Evolutionary conservation across 2,113 vertebrate genomes (phyloP), one percentile per base, ranked within the genome.

Genomic region (Tautogolabrus adspersus): DNA sequence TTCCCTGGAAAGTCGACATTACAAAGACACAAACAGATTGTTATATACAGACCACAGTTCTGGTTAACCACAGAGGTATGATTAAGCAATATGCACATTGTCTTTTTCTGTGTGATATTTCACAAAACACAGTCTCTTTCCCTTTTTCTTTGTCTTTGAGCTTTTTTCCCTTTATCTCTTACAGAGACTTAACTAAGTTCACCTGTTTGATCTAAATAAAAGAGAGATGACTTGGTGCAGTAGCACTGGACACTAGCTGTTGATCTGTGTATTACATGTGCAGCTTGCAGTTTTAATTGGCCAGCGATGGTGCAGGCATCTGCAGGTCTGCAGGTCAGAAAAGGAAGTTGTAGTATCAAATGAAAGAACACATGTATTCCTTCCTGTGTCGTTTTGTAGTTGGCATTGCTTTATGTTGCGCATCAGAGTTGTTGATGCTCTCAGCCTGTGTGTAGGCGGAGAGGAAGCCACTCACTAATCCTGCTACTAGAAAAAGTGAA

Each of bases 381-480:
- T 52, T 18, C 22, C 38, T 47, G 58, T 52, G 21, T 16, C 21
- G 18, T 64, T 76, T 54, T 37, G 21, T 63, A 44, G 44, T 21
- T 67, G 37, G 34, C 37, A 0, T 30, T 16, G 16, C 51, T 77
- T 42, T 54, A n/a, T 21, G 10, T 46, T 23, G 38, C 56, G 68
- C 13, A 15, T 1, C 23, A 7, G 46, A 26, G 59, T 63, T 59
- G 73, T 6, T 40, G 63, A 77, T 52, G 63, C 64, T 58, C n/a
- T 52, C 23, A 16, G 47, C 22, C 72, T 76, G 3, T 22, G 63
- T 22, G 85, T 87, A 52, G 81, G 87, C n/a, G 63, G 77, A 47
- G 52, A 87, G 67, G 75, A 81, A 80, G 72, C 59, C 49, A 61
- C 84, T 76, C 12, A 87, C 74, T 46, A 46, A 61, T 19, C 73